Conservation (phyloP, 2,797 vertebrate species). For the Tragelaphus oryx region DNA sequence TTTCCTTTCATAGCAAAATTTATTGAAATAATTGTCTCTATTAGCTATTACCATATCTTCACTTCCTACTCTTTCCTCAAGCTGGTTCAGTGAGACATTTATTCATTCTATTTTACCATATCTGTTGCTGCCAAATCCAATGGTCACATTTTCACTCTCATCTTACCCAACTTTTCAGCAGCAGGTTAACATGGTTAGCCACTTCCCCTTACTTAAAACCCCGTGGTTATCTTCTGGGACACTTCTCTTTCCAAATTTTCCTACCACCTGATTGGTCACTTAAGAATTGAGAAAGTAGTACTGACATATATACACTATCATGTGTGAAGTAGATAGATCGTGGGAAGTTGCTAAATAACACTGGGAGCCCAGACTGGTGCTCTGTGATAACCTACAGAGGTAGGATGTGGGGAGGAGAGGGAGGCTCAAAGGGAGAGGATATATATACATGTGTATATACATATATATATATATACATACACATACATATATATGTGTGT, state of each 20-base stretch:
- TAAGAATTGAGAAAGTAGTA: neutral
- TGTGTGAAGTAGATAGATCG: neutral
- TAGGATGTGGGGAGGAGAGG: neutral
- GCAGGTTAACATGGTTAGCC: neutral
- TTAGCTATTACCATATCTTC: neutral
- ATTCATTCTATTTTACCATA: neutral
- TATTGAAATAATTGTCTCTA: neutral
- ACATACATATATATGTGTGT: neutral
- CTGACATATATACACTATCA: neutral
- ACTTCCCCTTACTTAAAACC: neutral
- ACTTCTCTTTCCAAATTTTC: slow-evolving; percentile 8
- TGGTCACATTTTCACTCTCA: neutral
- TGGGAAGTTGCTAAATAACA: neutral
- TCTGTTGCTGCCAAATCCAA: neutral
- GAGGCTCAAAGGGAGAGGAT: neutral
- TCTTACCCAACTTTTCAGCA: slow-evolving; percentile 21
- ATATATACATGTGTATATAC: neutral
- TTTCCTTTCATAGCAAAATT: slow-evolving; percentile 10
- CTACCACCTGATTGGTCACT: neutral
- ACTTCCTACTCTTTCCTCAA: slow-evolving; percentile 3
- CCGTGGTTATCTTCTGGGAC: slow-evolving; percentile 15
- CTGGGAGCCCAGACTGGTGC: neutral
- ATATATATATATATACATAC: neutral
- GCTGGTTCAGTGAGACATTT: neutral
- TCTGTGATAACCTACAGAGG: neutral